A percentile compares a stretch with the other conserved stretches of the same genome.
Evolutionary conservation across 2,113 vertebrate species (phyloP).

Genomic region (Melospiza georgiana): DNA sequence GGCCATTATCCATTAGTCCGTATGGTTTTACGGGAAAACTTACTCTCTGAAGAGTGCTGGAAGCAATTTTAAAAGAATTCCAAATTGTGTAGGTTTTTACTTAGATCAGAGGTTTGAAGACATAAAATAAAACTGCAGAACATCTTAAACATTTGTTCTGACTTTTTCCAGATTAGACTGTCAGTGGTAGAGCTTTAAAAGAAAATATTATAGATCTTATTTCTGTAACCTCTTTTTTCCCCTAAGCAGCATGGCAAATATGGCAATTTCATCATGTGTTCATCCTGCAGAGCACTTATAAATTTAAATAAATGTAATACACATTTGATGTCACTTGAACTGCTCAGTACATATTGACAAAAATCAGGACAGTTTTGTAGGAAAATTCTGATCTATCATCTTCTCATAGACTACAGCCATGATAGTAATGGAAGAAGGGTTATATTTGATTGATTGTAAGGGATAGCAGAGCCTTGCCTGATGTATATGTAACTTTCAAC

Average conservation of each 20-base stretch:
- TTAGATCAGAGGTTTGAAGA: not conserved
- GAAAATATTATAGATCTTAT: not conserved
- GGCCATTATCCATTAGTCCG: not conserved
- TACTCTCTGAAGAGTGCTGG: not conserved
- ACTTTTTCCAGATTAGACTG: not conserved
- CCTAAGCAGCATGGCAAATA: not conserved
- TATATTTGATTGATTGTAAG: not conserved
- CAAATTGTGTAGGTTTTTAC: not conserved
- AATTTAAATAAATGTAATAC: not conserved
- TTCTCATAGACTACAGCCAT: not conserved
- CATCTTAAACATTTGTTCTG: not conserved
- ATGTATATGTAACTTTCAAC: not conserved
- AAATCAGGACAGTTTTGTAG: not conserved
- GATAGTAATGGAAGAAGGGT: not conserved
- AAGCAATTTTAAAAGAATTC: not conserved
- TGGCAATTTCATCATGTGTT: not conserved
- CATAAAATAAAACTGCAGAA: not conserved
- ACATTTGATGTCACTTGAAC: not conserved
- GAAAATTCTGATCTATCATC: not conserved
- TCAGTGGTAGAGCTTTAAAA: not conserved
- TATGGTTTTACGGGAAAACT: not conserved
- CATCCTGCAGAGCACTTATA: not conserved
- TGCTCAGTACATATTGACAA: not conserved
- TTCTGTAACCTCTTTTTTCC: not conserved
- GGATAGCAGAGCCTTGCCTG: accelerated